phyloP scores from a whole-genome alignment of 2,113 vertebrate species.

The Passer montanus region DNA sequence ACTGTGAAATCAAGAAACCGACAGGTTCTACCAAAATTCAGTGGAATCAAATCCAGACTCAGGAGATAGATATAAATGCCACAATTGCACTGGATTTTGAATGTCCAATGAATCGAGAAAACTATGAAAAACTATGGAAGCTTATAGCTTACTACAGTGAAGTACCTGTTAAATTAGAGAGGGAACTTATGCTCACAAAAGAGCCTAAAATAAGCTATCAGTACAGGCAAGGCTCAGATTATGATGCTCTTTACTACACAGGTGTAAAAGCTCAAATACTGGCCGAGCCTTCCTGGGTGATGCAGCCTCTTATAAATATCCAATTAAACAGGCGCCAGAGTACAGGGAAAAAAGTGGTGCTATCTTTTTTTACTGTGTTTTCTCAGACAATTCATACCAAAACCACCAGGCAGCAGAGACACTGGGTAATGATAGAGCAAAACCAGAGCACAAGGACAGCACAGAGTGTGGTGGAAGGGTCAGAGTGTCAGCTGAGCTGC shows the following conservation, averaged over 20 bases:
- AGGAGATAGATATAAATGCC: slow-evolving; percentile 76
- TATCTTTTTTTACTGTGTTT: slow-evolving; percentile 71
- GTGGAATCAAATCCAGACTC: slow-evolving; percentile 75
- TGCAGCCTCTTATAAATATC: slow-evolving; percentile 81
- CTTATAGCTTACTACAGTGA: slow-evolving; percentile 92
- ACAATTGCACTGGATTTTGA: slow-evolving; percentile 79
- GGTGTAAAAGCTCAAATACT: slow-evolving; percentile 81
- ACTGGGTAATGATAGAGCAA: slow-evolving; percentile 86
- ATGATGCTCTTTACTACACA: slow-evolving; percentile 86
- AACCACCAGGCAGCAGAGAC: slow-evolving; percentile 33
- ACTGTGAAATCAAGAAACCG: slow-evolving; percentile 75
- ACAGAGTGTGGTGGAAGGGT: slow-evolving; percentile 74
- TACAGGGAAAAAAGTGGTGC: slow-evolving; percentile 75
- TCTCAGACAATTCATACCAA: slow-evolving; percentile 64
- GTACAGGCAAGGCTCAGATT: slow-evolving; percentile 82
- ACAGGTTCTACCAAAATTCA: slow-evolving; percentile 50
- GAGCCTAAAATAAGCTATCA: slow-evolving; percentile 70
- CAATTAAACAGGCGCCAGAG: slow-evolving; percentile 85
- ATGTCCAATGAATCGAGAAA: slow-evolving; percentile 82
- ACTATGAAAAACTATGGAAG: slow-evolving; percentile 88
- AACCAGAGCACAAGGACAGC: slow-evolving; percentile 38
- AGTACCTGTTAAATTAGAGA: slow-evolving; percentile 82
- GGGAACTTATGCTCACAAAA: slow-evolving; percentile 61
- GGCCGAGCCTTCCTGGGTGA: slow-evolving; percentile 84
- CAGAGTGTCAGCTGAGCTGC: slow-evolving; percentile 75